Evolutionary conservation across 2,113 vertebrate species (phyloP).

Genomic region (Nothobranchius kuhntae): DNA sequence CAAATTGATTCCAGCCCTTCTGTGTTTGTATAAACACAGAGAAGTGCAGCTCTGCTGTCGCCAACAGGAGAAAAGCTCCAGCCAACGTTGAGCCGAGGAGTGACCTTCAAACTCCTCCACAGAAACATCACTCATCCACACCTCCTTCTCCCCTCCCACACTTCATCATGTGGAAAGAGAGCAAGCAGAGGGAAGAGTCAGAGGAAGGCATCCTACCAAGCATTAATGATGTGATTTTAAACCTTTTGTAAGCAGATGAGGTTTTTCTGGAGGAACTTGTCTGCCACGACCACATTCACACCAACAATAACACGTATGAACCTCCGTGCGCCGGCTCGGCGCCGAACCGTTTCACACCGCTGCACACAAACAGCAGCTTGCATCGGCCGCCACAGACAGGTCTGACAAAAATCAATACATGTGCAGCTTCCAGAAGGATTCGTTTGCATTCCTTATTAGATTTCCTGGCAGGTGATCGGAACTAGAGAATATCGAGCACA

Average conservation of each 20-base stretch:
- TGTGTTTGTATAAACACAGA: constrained; percentile 11
- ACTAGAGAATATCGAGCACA: constrained; percentile 5
- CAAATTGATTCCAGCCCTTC: neutral
- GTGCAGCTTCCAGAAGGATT: constrained; percentile 20
- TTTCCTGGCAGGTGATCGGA: constrained; percentile 14
- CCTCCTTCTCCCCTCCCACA: constrained; percentile 17
- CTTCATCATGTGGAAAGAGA: neutral
- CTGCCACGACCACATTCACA: neutral
- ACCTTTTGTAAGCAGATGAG: neutral
- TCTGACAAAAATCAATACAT: constrained; percentile 23
- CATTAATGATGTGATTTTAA: too few species aligned
- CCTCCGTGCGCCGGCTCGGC: neutral
- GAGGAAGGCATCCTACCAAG: neutral
- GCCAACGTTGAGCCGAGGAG: constrained; percentile 4
- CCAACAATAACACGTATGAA: too few species aligned
- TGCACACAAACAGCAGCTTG: neutral
- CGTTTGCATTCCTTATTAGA: constrained; percentile 4
- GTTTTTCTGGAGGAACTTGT: too few species aligned
- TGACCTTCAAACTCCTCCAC: constrained; percentile 39
- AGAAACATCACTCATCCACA: constrained; percentile 2
- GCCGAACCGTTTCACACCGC: neutral
- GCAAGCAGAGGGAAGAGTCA: neutral
- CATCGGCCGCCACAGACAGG: neutral
- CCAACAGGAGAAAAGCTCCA: neutral
- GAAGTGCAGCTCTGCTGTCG: neutral